A percentile compares a stretch with the other conserved stretches of the same genome.
Conservation (phyloP, 2,797 vertebrate genomes). For the Alcedo atthis region DNA sequence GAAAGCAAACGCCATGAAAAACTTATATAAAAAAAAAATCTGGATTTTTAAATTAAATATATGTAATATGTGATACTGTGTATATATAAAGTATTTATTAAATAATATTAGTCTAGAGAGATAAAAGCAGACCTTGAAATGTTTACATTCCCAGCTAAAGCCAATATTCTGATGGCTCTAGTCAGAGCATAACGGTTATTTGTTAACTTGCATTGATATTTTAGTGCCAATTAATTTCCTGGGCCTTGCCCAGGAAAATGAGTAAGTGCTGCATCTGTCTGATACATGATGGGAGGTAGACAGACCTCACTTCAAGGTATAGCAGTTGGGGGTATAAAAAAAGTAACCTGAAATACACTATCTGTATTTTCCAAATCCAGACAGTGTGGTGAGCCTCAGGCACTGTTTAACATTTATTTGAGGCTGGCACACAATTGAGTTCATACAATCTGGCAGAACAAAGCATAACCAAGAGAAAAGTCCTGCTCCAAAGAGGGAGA, state of each 20-base stretch:
- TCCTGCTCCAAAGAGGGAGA: neutral
- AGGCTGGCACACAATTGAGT: neutral
- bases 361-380: neutral
- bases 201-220: neutral
- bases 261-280: neutral
- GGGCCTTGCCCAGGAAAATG: neutral
- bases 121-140: neutral
- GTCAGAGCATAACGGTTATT: neutral
- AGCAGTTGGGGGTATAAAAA: neutral
- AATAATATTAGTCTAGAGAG: neutral
- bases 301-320: neutral
- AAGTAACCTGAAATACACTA: neutral
- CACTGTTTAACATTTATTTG: neutral
- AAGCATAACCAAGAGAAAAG: neutral
- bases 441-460: conserved; percentile 25
- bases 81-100: neutral
- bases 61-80: neutral
- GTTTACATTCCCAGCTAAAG: neutral
- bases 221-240: neutral
- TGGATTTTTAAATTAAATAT: neutral
- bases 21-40: neutral
- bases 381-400: neutral
- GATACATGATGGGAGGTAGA: neutral
- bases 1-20: conserved; percentile 33
- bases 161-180: neutral